Conservation (phyloP, 1,140 invertebrate species). For the Drosophila carrolli region DNA sequence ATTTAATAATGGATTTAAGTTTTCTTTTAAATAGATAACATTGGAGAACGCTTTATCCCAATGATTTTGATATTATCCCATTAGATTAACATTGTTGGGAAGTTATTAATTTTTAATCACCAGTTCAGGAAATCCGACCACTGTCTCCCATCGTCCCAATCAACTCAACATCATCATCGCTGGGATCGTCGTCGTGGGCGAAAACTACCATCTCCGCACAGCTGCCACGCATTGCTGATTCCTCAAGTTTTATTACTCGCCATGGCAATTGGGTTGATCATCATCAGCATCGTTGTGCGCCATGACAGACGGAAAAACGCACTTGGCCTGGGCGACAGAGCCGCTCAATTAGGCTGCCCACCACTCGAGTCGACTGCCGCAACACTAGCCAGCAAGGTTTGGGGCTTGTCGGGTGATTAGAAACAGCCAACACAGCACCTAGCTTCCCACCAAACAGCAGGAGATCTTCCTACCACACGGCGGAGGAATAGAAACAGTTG, state of each 20-base stretch:
- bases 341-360: constrained; percentile 78
- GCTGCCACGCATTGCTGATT: constrained; percentile 75
- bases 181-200: constrained; percentile 60
- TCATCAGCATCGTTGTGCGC: constrained; percentile 49
- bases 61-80: no score
- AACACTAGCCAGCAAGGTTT: constrained; percentile 45
- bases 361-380: constrained; percentile 48
- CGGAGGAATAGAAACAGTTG: constrained; percentile 1
- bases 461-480: constrained; percentile 29
- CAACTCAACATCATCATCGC: constrained; percentile 40
- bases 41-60: no score
- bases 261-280: constrained; percentile 75
- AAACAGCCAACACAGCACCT: constrained; percentile 39
- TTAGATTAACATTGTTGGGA: no score
- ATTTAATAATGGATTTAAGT: background rate
- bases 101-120: background rate
- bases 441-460: constrained; percentile 33
- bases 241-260: constrained; percentile 62
- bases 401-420: constrained; percentile 62
- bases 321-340: constrained; percentile 63
- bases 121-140: constrained; percentile 4
- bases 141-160: constrained; percentile 28
- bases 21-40: no score
- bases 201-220: constrained; percentile 58
- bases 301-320: constrained; percentile 56